Evolutionary conservation across 2,113 vertebrate genomes (phyloP).

Genomic region (Salvelinus fontinalis): DNA sequence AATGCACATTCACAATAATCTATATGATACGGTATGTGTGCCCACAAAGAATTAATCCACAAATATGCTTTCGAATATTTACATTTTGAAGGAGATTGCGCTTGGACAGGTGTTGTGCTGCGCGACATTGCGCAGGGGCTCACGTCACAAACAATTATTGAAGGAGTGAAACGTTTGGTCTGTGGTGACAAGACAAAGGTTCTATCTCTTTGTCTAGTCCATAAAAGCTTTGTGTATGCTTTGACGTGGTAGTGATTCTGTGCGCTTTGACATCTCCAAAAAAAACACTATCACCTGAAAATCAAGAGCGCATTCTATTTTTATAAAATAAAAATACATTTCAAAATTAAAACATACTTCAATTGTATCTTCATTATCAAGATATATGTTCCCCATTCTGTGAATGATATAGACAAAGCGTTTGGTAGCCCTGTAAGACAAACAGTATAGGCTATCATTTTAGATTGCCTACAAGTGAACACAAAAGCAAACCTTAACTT

Average conservation of each 20-base stretch:
- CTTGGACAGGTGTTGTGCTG: constrained; percentile 67
- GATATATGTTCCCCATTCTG: constrained; percentile 50
- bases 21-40: not conserved
- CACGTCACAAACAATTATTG: constrained; percentile 24
- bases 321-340: not conserved
- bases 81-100: constrained; percentile 50
- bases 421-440: constrained; percentile 57
- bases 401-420: constrained; percentile 51
- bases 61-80: not conserved
- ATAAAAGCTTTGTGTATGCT: constrained; percentile 44
- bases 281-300: constrained; percentile 61
- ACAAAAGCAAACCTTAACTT: constrained; percentile 82
- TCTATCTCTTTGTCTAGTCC: constrained; percentile 41
- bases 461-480: constrained; percentile 69
- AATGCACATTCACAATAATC: not conserved
- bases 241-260: constrained; percentile 35
- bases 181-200: constrained; percentile 66
- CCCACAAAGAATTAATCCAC: not conserved
- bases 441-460: constrained; percentile 56
- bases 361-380: constrained; percentile 32
- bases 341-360: constrained; percentile 17
- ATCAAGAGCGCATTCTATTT: constrained; percentile 41
- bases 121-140: constrained; percentile 70
- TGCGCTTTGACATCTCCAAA: constrained; percentile 69
- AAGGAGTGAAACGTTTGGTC: constrained; percentile 45